These are phyloP conservation scores for Drosophila recens DNA, from an alignment of 2,888 invertebrate species.

Conservation along the genomic window DNA sequence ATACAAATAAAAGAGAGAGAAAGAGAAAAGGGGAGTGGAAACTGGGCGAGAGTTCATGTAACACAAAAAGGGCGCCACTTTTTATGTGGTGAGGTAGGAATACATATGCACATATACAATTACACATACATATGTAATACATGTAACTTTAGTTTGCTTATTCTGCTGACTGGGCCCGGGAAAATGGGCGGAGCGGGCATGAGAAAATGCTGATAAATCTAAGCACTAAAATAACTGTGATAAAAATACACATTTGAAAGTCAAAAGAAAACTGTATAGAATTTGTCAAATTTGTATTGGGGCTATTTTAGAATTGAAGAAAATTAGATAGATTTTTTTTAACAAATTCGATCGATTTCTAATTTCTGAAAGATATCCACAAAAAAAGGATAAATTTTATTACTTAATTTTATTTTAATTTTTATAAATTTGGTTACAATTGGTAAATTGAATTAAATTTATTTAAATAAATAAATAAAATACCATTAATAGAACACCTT, in stretches of 20 bases:
- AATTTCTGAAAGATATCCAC: neutral
- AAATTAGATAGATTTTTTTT: too few relatives aligned
- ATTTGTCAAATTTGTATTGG: neutral
- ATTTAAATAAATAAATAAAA: too few relatives aligned
- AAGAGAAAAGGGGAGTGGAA: slow-evolving; percentile 29
- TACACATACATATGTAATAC: slow-evolving; percentile 36
- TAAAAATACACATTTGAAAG: slow-evolving; percentile 35
- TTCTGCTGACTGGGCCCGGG: slow-evolving; percentile 48
- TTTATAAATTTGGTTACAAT: too few relatives aligned
- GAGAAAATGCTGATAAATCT: slow-evolving; percentile 50
- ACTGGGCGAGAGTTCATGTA: slow-evolving; percentile 48
- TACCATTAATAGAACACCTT: slow-evolving; percentile 11
- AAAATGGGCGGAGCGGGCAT: slow-evolving; percentile 59
- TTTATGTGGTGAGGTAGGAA: slow-evolving; percentile 79
- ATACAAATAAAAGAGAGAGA: slow-evolving; percentile 36
- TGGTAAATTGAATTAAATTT: too few relatives aligned
- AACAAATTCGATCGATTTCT: too few relatives aligned
- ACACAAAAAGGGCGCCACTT: slow-evolving; percentile 75
- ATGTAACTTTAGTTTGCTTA: slow-evolving; percentile 39
- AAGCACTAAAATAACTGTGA: slow-evolving; percentile 37
- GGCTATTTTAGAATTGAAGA: neutral
- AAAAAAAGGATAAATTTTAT: too few relatives aligned
- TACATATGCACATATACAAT: slow-evolving; percentile 35
- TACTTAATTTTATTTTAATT: too few relatives aligned
- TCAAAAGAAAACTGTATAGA: neutral